Base-by-base conservation (phyloP, 30 jellyfish, hydroid and myxozoan genomes). In the Euphysa ruthae region DNA sequence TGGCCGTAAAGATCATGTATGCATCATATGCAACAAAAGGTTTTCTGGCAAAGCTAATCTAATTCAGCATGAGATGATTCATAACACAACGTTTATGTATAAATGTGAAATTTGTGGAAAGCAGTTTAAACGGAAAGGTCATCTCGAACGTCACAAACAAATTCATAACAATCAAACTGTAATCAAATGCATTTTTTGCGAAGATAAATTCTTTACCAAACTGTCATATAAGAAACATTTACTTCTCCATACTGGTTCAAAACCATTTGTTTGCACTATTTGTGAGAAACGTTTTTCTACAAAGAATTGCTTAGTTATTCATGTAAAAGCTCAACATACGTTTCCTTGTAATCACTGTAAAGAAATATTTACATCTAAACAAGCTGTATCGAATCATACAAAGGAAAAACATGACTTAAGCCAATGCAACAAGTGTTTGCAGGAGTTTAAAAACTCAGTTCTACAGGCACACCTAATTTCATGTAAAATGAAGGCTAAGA, bases 1-100 rank as follows among this genome's bases (percentile, higher is more conserved):
- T 68, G 80, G 80, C 21, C 74, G 80, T 4, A 68, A 68, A 68
- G 80, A 68, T 38, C 49, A 43, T 68, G 66, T 68, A 43, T 68
- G 80, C 29, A 34, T 43, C 23, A 16, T 68, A 12, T 68, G 80
- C 29, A 19, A 68, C 25, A 68, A 68, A 26, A 69, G 22, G 26
- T 68, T 68, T 54, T 20, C 80, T 5, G 80, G 69, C 8, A 68
- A 68, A 68, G 73, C 80, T 15, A 68, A 49, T 50, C 80, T 68
- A 7, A 30, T 49, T 3, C 80, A 68, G 16, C 80, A 68, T 68
- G 55, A 26, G 1, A 15, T 68, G 23, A 43, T 44, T n/a, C 80
- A 68, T 2, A 34, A 68, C 49, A 32, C 71, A 14, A 34, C 43
- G 22, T 49, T 30, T 43, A 27, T 26, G 2, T 68, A 7, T 49